Conservation (phyloP, 2,113 vertebrate genomes). For the Sinocyclocheilus anshuiensis region DNA sequence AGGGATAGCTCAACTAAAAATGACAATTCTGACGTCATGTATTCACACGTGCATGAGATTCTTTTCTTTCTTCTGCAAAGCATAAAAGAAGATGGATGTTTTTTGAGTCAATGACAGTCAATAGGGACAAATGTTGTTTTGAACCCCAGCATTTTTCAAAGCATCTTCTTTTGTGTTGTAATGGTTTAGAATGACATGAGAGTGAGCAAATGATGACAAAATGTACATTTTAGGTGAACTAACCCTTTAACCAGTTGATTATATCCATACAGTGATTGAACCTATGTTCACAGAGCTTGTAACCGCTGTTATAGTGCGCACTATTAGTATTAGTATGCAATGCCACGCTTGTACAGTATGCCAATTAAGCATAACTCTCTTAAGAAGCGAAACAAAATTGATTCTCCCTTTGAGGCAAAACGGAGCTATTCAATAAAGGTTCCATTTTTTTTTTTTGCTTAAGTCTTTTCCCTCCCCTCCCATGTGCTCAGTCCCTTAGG, state of each 20-base stretch:
- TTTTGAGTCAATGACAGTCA: background rate
- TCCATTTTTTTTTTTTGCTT: constrained; percentile 63
- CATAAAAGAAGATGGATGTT: background rate
- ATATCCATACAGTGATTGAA: background rate
- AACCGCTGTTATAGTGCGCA: background rate
- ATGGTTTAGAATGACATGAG: no score
- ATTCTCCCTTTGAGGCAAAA: constrained; percentile 60
- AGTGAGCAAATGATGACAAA: no score
- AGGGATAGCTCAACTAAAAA: background rate
- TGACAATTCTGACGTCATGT: background rate
- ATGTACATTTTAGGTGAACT: background rate
- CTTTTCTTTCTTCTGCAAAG: background rate
- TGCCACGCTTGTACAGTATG: background rate
- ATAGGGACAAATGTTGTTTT: background rate
- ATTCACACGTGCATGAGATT: background rate
- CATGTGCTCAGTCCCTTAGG: constrained; percentile 74
- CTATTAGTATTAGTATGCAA: constrained; percentile 26
- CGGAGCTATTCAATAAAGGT: constrained; percentile 78
- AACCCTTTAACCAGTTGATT: background rate
- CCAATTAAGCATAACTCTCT: constrained; percentile 51
- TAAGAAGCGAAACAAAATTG: constrained; percentile 57
- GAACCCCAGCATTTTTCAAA: background rate
- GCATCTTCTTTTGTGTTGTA: background rate
- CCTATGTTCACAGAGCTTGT: background rate
- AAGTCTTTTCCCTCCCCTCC: constrained; percentile 46